phyloP scores from a whole-genome alignment of 1,140 invertebrate species.

The Drosophila equinoxialis region DNA sequence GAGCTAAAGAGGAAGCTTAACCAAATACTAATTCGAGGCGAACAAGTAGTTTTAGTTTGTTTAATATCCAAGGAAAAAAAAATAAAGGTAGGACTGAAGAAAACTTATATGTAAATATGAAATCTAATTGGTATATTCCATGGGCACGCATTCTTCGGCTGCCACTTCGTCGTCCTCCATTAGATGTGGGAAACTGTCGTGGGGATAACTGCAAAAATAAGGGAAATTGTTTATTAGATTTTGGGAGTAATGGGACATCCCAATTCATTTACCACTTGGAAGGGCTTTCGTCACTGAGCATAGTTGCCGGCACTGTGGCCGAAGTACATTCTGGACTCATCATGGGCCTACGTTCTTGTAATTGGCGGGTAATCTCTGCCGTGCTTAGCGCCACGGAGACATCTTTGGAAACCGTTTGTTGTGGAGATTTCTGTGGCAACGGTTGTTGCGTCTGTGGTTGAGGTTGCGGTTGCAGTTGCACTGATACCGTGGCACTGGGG shows the following conservation, averaged over 20 bases:
- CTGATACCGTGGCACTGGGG: not conserved
- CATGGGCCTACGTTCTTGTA: slow-evolving; percentile 91
- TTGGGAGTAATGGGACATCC: too few species aligned
- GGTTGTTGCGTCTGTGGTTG: slow-evolving; percentile 21
- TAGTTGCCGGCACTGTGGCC: slow-evolving; percentile 94
- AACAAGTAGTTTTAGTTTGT: slow-evolving; percentile 87
- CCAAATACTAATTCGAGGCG: slow-evolving; percentile 92
- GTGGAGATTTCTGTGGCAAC: slow-evolving; percentile 39
- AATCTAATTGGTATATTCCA: slow-evolving; percentile 83
- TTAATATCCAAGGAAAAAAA: slow-evolving; percentile 43
- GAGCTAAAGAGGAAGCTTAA: slow-evolving; percentile 89
- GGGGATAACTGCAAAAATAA: slow-evolving; percentile 88
- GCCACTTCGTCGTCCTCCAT: slow-evolving; percentile 87
- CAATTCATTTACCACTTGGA: slow-evolving; percentile 57
- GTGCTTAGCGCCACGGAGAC: slow-evolving; percentile 87
- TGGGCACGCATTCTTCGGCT: slow-evolving; percentile 87
- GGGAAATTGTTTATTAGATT: too few species aligned
- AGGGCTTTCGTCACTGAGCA: slow-evolving; percentile 93
- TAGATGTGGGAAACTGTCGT: slow-evolving; percentile 85
- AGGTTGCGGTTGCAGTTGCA: slow-evolving; percentile 19
- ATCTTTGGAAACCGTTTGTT: slow-evolving; percentile 84
- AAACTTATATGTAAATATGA: not conserved
- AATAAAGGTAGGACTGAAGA: slow-evolving; percentile 8
- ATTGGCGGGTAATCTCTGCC: slow-evolving; percentile 94
- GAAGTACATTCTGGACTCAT: slow-evolving; percentile 91